A percentile compares a stretch with the other conserved stretches of the same genome.
phyloP scores from a whole-genome alignment of 2,888 invertebrate species.

The Toxonevra muliebris region DNA sequence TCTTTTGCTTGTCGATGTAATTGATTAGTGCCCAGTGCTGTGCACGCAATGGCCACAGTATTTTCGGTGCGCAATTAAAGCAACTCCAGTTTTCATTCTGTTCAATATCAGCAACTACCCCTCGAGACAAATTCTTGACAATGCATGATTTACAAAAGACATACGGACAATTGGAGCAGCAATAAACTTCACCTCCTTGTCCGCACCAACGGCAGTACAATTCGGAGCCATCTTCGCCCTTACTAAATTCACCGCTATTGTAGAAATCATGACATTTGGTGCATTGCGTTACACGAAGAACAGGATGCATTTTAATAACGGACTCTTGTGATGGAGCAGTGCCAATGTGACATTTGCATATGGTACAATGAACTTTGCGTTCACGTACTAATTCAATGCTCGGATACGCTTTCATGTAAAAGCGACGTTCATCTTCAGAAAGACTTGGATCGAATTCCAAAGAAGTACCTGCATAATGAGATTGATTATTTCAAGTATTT shows the following conservation, averaged over 20 bases:
- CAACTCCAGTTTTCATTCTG: slow-evolving; percentile 83
- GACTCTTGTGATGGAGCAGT: slow-evolving; percentile 72
- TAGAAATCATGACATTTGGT: slow-evolving; percentile 79
- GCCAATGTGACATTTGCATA: slow-evolving; percentile 80
- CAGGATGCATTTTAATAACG: slow-evolving; percentile 77
- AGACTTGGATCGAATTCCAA: slow-evolving; percentile 69
- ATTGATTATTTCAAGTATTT: too few relatives aligned
- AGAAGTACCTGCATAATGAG: slow-evolving; percentile 47
- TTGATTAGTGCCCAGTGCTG: slow-evolving; percentile 77
- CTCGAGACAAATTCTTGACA: slow-evolving; percentile 73
- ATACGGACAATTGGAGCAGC: slow-evolving; percentile 79
- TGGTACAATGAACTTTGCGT: slow-evolving; percentile 76
- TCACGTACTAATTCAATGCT: slow-evolving; percentile 71
- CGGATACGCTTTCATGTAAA: slow-evolving; percentile 68
- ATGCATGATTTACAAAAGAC: slow-evolving; percentile 84
- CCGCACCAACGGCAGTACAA: slow-evolving; percentile 87
- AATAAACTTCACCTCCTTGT: slow-evolving; percentile 81
- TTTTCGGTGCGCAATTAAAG: slow-evolving; percentile 76
- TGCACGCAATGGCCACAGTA: slow-evolving; percentile 74
- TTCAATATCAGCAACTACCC: slow-evolving; percentile 76
- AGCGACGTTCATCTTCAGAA: slow-evolving; percentile 67
- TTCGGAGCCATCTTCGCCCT: slow-evolving; percentile 85
- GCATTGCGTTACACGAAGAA: slow-evolving; percentile 77
- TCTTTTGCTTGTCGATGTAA: slow-evolving; percentile 71
- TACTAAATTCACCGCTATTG: slow-evolving; percentile 82